Percentiles rank a stretch among this genome's conserved stretches.
phyloP scores from a whole-genome alignment of 2,888 invertebrate genomes.

The Cephus pulcher region DNA sequence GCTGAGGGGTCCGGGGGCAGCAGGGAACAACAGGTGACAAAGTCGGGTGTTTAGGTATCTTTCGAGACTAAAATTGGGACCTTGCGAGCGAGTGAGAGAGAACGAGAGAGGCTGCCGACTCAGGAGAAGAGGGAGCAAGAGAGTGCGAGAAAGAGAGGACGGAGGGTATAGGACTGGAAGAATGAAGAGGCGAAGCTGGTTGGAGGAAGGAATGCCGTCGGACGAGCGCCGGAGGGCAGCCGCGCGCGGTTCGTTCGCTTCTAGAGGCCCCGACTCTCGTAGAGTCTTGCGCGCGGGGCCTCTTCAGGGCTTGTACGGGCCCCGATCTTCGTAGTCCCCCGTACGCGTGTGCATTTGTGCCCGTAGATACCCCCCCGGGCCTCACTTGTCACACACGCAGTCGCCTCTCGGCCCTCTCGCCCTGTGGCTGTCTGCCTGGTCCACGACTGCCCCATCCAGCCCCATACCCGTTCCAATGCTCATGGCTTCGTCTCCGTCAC shows the following conservation, averaged over 20 bases:
- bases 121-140: slow-evolving; percentile 25
- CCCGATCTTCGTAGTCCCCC: not conserved
- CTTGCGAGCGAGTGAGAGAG: slow-evolving; percentile 24
- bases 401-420: slow-evolving; percentile 15
- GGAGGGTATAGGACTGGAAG: slow-evolving; percentile 46
- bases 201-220: slow-evolving; percentile 65
- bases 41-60: slow-evolving; percentile 51
- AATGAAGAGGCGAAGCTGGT: slow-evolving; percentile 52
- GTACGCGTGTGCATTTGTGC: slow-evolving; percentile 8
- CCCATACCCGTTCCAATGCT: not conserved
- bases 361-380: slow-evolving; percentile 42
- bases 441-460: not conserved
- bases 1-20: slow-evolving; percentile 26
- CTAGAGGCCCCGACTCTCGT: slow-evolving; percentile 38
- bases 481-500: slow-evolving; percentile 13
- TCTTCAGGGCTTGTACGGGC: slow-evolving; percentile 18
- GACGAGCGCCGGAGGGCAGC: slow-evolving; percentile 65
- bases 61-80: slow-evolving; percentile 48
- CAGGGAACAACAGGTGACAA: slow-evolving; percentile 51
- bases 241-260: slow-evolving; percentile 40
- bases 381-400: slow-evolving; percentile 54
- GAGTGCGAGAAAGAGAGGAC: slow-evolving; percentile 35
- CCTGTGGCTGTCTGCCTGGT: not conserved
- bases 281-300: slow-evolving; percentile 30
- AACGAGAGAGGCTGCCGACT: slow-evolving; percentile 9